Conservation (phyloP, 1,140 invertebrate species). For the Drosophila virilis region DNA sequence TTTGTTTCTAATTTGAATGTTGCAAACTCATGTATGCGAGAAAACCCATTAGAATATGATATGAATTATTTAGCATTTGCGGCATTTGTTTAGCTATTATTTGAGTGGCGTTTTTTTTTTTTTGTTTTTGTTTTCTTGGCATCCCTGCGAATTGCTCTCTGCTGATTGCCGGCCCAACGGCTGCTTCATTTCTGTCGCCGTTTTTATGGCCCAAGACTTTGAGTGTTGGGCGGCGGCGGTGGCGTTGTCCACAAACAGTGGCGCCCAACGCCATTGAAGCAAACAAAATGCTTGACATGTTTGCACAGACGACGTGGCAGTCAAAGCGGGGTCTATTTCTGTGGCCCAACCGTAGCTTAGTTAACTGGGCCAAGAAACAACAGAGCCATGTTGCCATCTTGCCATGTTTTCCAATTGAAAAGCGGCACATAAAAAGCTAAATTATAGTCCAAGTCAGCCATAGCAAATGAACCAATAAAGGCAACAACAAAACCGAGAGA, state of each 20-base stretch:
- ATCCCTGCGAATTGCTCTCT: slow-evolving; percentile 38
- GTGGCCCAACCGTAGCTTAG: slow-evolving; percentile 41
- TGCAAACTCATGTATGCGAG: not conserved
- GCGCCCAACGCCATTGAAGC: slow-evolving; percentile 54
- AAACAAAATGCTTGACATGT: slow-evolving; percentile 77
- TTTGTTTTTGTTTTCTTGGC: slow-evolving; percentile 5
- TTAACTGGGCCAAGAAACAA: slow-evolving; percentile 49
- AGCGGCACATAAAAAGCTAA: slow-evolving; percentile 70
- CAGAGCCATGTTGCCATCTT: slow-evolving; percentile 32
- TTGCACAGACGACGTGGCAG: slow-evolving; percentile 65
- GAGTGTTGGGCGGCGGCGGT: slow-evolving; percentile 8
- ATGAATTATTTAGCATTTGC: slow-evolving; percentile 1
- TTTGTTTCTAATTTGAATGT: not conserved
- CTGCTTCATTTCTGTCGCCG: slow-evolving; percentile 35
- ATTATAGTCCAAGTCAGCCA: slow-evolving; percentile 55
- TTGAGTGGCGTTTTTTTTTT: slow-evolving; percentile 6
- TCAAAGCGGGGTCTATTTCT: slow-evolving; percentile 42
- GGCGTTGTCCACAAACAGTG: slow-evolving; percentile 32
- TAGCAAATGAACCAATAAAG: slow-evolving; percentile 66
- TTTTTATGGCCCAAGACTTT: slow-evolving; percentile 58
- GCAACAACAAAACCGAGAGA: slow-evolving; percentile 18
- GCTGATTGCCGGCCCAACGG: slow-evolving; percentile 49
- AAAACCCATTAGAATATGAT: not conserved
- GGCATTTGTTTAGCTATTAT: slow-evolving; percentile 49
- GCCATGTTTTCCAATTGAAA: slow-evolving; percentile 48